Evolutionary conservation across 1,140 invertebrate genomes (phyloP).

Genomic region (Nylanderia fulva): DNA sequence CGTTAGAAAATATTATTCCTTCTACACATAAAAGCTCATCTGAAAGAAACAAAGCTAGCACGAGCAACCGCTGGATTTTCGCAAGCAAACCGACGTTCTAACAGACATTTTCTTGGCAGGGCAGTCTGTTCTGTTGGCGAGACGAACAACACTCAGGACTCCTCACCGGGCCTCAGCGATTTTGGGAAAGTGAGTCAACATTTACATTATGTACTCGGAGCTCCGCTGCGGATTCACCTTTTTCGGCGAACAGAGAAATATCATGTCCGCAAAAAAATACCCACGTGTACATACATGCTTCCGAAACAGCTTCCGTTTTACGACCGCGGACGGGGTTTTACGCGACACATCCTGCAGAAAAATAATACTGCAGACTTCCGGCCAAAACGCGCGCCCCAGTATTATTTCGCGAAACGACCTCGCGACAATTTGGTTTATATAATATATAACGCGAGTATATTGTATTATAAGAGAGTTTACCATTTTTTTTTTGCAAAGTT

Average conservation of each 20-base stretch:
- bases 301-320: slow-evolving; percentile 48
- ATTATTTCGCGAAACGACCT: slow-evolving; percentile 24
- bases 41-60: slow-evolving; percentile 7
- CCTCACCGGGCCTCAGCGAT: slow-evolving; percentile 85
- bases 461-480: slow-evolving; percentile 35
- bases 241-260: slow-evolving; percentile 44
- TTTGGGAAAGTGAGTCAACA: slow-evolving; percentile 85
- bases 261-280: slow-evolving; percentile 53
- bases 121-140: slow-evolving; percentile 86
- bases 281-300: slow-evolving; percentile 15
- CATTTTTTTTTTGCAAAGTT: neutral
- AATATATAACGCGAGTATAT: slow-evolving; percentile 35
- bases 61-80: neutral
- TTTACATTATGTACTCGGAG: slow-evolving; percentile 35
- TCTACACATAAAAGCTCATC: neutral
- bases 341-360: slow-evolving; percentile 33
- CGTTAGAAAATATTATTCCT: slow-evolving; percentile 39
- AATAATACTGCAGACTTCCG: slow-evolving; percentile 57
- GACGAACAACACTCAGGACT: slow-evolving; percentile 83
- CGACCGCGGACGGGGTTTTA: neutral
- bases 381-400: slow-evolving; percentile 23
- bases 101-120: slow-evolving; percentile 84
- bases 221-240: slow-evolving; percentile 40
- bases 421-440: slow-evolving; percentile 19
- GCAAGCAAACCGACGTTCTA: slow-evolving; percentile 71